These are phyloP conservation scores for Dexiosoma caninum DNA, from an alignment of 2,888 invertebrate species.

Conservation along the genomic window DNA sequence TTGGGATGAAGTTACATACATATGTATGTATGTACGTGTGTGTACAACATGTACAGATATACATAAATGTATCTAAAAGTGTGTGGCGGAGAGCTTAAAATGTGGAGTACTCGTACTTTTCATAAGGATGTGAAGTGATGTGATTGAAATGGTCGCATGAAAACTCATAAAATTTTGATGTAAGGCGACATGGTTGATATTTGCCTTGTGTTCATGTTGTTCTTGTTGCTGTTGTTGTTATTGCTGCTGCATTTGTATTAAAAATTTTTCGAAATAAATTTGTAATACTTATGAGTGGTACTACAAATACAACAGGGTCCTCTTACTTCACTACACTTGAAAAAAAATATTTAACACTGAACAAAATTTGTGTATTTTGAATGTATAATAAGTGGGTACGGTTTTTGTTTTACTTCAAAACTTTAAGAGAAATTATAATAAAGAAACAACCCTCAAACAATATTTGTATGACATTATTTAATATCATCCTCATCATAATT, in stretches of 20 bases:
- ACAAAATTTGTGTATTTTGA: background rate
- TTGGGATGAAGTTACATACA: background rate
- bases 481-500: slow-evolving; percentile 29
- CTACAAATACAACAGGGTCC: slow-evolving; percentile 47
- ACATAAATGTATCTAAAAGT: slow-evolving; percentile 10
- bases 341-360: slow-evolving; percentile 32
- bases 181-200: slow-evolving; percentile 50
- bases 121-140: slow-evolving; percentile 62
- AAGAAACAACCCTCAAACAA: slow-evolving; percentile 44
- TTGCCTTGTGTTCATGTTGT: background rate
- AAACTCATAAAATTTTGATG: slow-evolving; percentile 59
- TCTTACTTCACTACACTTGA: slow-evolving; percentile 30
- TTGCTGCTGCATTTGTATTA: slow-evolving; percentile 19
- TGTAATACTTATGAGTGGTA: slow-evolving; percentile 61
- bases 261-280: slow-evolving; percentile 54
- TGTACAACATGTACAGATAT: background rate
- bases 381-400: slow-evolving; percentile 2
- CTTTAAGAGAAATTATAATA: background rate
- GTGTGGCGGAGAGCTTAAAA: slow-evolving; percentile 53
- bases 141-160: slow-evolving; percentile 62
- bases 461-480: slow-evolving; percentile 55
- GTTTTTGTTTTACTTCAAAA: slow-evolving; percentile 22
- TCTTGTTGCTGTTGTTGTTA: background rate
- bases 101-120: slow-evolving; percentile 50
- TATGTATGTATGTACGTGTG: background rate